These are phyloP conservation scores for Hybognathus amarus DNA, from an alignment of 2,797 vertebrate genomes.

Conservation along the genomic window DNA sequence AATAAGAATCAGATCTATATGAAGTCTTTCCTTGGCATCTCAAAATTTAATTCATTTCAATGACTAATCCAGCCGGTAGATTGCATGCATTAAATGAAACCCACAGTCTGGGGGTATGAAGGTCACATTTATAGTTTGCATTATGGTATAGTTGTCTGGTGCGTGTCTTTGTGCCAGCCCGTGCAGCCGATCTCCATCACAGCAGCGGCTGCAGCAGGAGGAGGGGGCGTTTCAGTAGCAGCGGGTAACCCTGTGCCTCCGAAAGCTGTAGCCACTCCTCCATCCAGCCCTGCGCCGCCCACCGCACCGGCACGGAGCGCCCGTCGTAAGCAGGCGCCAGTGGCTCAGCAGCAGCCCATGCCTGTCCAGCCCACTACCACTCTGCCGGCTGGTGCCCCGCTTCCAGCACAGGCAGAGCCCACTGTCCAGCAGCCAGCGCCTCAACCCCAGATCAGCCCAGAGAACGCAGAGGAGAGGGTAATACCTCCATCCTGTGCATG, in stretches of 20 bases:
- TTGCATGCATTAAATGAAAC: neutral
- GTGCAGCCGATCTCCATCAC: conserved; percentile 73
- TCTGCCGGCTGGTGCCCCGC: conserved; percentile 50
- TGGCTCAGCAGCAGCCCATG: conserved; percentile 46
- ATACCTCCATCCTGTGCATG: conserved; percentile 26
- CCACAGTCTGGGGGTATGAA: neutral
- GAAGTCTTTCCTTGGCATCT: neutral
- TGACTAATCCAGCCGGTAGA: neutral
- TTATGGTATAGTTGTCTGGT: conserved; percentile 27
- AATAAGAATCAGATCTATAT: neutral
- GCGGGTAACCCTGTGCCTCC: conserved; percentile 61
- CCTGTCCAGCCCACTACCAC: conserved; percentile 48
- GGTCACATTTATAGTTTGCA: neutral
- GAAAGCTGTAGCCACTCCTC: conserved; percentile 66
- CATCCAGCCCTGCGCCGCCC: conserved; percentile 77
- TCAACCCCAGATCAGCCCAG: conserved; percentile 58
- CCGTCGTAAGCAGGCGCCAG: conserved; percentile 70
- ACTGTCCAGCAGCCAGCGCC: conserved; percentile 33
- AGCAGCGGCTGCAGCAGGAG: conserved; percentile 69
- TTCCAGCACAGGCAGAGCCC: conserved; percentile 31
- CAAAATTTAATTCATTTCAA: neutral
- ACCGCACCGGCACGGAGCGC: conserved; percentile 74
- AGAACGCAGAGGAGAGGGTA: conserved; percentile 69
- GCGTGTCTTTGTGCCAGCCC: conserved; percentile 63
- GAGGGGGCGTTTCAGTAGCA: conserved; percentile 36